Percentiles rank a stretch among this genome's conserved stretches.
These are phyloP conservation scores for Valencia hispanica DNA, from an alignment of 2,797 vertebrate species.

Conservation along the genomic window DNA sequence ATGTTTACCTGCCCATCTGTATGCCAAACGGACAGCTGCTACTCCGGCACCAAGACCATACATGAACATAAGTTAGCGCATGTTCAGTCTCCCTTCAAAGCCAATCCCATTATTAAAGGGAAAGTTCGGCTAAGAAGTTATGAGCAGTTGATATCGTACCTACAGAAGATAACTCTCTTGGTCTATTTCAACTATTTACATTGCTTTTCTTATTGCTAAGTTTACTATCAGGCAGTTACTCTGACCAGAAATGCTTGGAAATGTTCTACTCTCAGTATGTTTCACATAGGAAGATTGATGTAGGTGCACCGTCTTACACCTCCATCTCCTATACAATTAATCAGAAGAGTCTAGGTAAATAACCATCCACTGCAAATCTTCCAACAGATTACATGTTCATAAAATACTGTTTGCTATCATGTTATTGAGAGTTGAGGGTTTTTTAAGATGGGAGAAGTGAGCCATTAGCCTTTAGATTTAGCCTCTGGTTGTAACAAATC, in stretches of 20 bases:
- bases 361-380: background rate
- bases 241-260: too few species aligned
- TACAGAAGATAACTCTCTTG: too few species aligned
- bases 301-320: too few species aligned
- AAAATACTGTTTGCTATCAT: background rate
- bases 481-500: background rate
- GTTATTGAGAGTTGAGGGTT: background rate
- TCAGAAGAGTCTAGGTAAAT: background rate
- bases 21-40: background rate
- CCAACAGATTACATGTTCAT: background rate
- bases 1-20: conserved; percentile 43
- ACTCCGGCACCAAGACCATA: background rate
- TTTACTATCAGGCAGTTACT: too few species aligned
- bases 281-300: too few species aligned
- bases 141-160: background rate
- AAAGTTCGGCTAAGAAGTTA: background rate
- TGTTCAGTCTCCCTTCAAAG: background rate
- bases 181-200: too few species aligned
- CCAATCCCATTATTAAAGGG: background rate
- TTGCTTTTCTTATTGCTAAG: too few species aligned
- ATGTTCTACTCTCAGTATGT: too few species aligned
- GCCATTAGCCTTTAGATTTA: background rate
- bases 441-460: background rate
- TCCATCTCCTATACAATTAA: too few species aligned
- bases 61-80: background rate